Conservation (phyloP, 2,113 vertebrate genomes). For the Sylvietta virens region DNA sequence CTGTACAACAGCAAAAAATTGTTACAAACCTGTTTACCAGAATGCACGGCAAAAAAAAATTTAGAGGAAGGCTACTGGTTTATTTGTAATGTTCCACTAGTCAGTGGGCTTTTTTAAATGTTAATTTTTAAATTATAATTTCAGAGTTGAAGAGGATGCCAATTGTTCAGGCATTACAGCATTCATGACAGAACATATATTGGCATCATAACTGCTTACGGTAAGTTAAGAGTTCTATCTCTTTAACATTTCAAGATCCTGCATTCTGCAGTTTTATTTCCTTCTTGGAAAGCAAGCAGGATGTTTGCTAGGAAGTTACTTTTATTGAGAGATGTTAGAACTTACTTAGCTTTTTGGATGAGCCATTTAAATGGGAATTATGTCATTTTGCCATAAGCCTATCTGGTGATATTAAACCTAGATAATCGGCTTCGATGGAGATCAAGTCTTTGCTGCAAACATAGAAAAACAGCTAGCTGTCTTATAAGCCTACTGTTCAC, state of each 20-base stretch:
- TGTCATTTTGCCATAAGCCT: slow-evolving; percentile 6
- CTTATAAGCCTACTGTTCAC: background rate
- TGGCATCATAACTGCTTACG: background rate
- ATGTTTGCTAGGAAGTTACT: slow-evolving; percentile 23
- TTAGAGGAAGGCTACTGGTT: background rate
- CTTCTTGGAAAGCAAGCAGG: slow-evolving; percentile 25
- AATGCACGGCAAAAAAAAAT: accelerated
- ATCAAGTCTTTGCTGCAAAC: background rate
- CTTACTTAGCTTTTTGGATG: slow-evolving; percentile 16
- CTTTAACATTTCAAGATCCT: background rate
- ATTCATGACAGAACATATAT: background rate
- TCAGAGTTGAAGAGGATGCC: background rate
- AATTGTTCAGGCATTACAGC: background rate
- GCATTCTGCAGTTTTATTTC: slow-evolving; percentile 33
- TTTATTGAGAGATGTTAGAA: slow-evolving; percentile 11
- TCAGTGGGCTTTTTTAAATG: background rate
- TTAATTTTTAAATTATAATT: background rate
- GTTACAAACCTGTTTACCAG: background rate
- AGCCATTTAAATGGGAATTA: slow-evolving; percentile 18
- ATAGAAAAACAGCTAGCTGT: background rate
- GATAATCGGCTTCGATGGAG: background rate
- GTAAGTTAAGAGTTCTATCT: background rate
- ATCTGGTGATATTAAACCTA: background rate
- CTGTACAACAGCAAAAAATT: background rate
- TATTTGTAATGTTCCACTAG: background rate